Conservation (phyloP, 2,888 invertebrate species). For the Hyposoter didymator region DNA sequence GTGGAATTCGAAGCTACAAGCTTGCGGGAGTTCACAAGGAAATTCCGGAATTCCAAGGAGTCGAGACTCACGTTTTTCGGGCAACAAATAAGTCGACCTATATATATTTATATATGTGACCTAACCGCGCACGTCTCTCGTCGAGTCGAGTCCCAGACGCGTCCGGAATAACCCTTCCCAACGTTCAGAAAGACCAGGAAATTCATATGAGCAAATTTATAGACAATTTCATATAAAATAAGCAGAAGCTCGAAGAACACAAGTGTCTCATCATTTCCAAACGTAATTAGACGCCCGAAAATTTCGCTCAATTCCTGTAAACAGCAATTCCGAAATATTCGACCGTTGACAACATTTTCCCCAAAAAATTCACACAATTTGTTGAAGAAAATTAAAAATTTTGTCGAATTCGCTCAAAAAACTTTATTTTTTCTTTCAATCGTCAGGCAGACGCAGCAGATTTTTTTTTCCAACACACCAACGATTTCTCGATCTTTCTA, state of each 20-base stretch:
- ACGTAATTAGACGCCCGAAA: neutral
- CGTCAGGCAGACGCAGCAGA: neutral
- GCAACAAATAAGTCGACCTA: slow-evolving; percentile 37
- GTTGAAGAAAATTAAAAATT: neutral
- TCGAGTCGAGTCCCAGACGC: slow-evolving; percentile 56
- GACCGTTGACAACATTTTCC: neutral
- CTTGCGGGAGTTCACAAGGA: slow-evolving; percentile 48
- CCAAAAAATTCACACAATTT: neutral
- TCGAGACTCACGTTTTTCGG: slow-evolving; percentile 75
- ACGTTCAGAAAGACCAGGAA: slow-evolving; percentile 29
- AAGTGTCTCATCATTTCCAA: neutral
- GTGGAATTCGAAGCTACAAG: slow-evolving; percentile 55
- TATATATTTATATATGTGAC: slow-evolving; percentile 49
- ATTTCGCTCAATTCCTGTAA: neutral
- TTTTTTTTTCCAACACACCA: neutral
- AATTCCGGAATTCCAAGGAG: slow-evolving; percentile 72
- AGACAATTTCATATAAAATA: slow-evolving; percentile 13
- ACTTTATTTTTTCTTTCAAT: neutral
- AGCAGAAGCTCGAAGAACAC: neutral
- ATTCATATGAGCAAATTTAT: slow-evolving; percentile 1
- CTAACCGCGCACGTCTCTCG: slow-evolving; percentile 43
- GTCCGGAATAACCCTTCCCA: slow-evolving; percentile 65
- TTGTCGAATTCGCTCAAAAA: neutral
- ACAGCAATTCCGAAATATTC: neutral
- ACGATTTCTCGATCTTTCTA: neutral